Conservation (phyloP, 2,797 vertebrate species). For the Poeciliopsis gracilis region DNA sequence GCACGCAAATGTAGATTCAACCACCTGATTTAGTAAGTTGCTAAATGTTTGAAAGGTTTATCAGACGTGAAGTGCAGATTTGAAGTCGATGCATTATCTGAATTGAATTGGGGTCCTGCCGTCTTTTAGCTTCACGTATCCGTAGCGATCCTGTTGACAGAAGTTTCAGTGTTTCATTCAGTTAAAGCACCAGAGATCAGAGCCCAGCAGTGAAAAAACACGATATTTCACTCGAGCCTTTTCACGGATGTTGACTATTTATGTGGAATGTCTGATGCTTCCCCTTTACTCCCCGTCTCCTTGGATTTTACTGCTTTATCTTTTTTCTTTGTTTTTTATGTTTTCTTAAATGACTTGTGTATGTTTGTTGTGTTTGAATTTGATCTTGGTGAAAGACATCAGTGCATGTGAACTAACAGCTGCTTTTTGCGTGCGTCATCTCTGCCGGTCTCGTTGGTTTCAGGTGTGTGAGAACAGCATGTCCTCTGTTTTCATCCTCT, state of each 20-base stretch:
- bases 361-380: constrained; percentile 8
- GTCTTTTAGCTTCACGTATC: not conserved
- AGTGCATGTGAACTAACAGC: constrained; percentile 45
- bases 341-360: not conserved
- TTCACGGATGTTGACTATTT: not conserved
- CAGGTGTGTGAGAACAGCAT: constrained; percentile 43
- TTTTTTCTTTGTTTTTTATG: not conserved
- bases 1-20: not conserved
- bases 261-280: constrained; percentile 10
- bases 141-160: not conserved
- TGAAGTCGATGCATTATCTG: not conserved
- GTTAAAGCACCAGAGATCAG: not conserved
- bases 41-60: not conserved
- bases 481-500: constrained; percentile 30
- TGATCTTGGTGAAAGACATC: not conserved
- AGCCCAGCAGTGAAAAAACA: not conserved
- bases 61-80: not conserved
- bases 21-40: not conserved
- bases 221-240: not conserved
- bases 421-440: not conserved
- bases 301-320: not conserved
- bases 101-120: not conserved
- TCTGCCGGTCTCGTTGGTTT: constrained; percentile 10
- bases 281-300: not conserved
- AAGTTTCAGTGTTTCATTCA: not conserved